A percentile compares a stretch with the other conserved stretches of the same genome.
These are phyloP conservation scores for Sitobion miscanthi DNA, from an alignment of 1,140 invertebrate genomes.

Conservation along the genomic window DNA sequence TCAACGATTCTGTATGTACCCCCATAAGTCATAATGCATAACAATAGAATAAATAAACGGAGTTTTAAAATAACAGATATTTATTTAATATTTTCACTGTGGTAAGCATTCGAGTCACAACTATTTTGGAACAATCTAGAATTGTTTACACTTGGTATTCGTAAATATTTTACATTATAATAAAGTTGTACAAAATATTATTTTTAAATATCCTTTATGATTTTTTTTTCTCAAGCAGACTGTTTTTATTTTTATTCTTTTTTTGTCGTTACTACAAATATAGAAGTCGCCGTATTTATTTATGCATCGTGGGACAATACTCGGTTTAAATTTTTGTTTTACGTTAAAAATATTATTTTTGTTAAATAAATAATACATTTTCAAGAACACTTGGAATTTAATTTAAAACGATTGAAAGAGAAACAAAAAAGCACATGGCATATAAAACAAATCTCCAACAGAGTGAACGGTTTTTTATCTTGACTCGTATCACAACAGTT, in stretches of 20 bases:
- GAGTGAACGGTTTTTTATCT: neutral
- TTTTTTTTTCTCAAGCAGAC: neutral
- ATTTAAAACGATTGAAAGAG: neutral
- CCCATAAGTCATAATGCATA: neutral
- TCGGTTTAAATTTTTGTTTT: neutral
- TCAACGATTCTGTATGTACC: neutral
- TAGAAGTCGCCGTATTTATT: neutral
- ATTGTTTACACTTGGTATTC: neutral
- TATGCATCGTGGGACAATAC: neutral
- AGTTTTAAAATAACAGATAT: conserved; percentile 2
- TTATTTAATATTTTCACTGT: neutral
- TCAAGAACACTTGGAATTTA: neutral
- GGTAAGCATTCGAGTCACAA: neutral
- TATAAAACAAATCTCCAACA: neutral
- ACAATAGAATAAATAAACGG: neutral
- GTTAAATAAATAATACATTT: neutral
- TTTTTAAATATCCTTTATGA: neutral
- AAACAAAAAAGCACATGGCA: neutral
- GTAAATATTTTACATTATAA: neutral
- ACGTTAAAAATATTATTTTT: conserved; percentile 20
- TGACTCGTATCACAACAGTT: neutral
- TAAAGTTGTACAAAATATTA: neutral
- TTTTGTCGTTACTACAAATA: neutral
- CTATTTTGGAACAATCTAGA: neutral
- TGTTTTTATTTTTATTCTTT: neutral